Conservation (phyloP, 2,113 vertebrate species). For the Pyxicephalus adspersus region DNA sequence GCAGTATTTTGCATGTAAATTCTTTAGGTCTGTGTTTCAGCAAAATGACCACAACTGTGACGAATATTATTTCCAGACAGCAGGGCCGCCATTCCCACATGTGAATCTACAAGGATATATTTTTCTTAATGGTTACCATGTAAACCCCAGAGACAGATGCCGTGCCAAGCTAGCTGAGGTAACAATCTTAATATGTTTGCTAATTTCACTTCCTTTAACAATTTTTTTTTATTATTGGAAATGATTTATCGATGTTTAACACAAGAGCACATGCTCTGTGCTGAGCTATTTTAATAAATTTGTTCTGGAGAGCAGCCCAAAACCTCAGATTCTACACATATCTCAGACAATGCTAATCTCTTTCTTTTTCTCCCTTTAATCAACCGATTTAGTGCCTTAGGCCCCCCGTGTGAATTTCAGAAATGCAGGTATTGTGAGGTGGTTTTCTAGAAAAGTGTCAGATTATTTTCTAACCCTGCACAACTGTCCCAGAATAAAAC, state of each 20-base stretch:
- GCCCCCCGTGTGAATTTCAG: conserved; percentile 9
- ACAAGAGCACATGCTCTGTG: conserved; percentile 27
- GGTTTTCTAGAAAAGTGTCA: background rate
- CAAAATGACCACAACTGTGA: conserved; percentile 30
- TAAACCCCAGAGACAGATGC: conserved; percentile 38
- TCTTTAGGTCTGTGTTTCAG: conserved; percentile 20
- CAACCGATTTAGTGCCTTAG: conserved; percentile 18
- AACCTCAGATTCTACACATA: conserved; percentile 53
- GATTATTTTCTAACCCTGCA: background rate
- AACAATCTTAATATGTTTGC: conserved; percentile 44
- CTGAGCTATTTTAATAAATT: conserved; percentile 47
- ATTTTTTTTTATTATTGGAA: conserved; percentile 43
- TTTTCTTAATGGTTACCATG: conserved; percentile 48
- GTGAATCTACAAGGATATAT: conserved; percentile 44
- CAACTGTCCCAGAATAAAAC: background rate
- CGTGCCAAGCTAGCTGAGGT: conserved; percentile 36
- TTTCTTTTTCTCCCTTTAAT: conserved; percentile 29
- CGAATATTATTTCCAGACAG: conserved; percentile 48
- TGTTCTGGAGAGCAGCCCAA: conserved; percentile 34
- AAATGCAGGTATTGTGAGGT: conserved; percentile 22
- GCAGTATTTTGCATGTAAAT: conserved; percentile 32
- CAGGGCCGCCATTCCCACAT: conserved; percentile 34
- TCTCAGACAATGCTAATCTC: conserved; percentile 24
- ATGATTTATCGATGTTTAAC: conserved; percentile 50
- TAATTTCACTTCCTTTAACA: conserved; percentile 55